phyloP scores from a whole-genome alignment of 2,888 invertebrate species.

The Serrognathus titanus region DNA sequence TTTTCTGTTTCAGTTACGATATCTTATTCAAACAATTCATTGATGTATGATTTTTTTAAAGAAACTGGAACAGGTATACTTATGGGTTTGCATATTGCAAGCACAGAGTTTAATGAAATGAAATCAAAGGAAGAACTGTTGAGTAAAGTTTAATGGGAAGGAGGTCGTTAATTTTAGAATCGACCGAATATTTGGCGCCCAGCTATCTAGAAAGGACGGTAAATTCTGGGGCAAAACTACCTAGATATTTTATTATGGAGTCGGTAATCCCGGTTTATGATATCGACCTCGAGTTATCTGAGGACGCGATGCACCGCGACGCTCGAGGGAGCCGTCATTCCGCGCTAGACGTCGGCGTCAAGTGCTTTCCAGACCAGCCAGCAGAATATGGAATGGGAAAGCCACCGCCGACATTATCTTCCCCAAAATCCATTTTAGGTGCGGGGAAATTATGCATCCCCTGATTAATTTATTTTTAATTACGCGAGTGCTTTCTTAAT shows the following conservation, averaged over 20 bases:
- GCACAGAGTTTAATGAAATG: too few species aligned
- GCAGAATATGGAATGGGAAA: background rate
- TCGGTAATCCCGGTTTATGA: slow-evolving; percentile 35
- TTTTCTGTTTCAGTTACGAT: too few species aligned
- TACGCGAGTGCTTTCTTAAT: background rate
- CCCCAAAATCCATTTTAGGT: background rate
- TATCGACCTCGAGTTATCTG: slow-evolving; percentile 36
- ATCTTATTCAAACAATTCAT: too few species aligned
- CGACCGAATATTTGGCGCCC: slow-evolving; percentile 16
- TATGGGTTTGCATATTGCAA: too few species aligned
- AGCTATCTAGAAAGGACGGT: slow-evolving; percentile 16
- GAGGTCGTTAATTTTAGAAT: background rate
- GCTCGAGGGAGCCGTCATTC: slow-evolving; percentile 33
- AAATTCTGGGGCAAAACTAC: slow-evolving; percentile 25
- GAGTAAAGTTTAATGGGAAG: too few species aligned
- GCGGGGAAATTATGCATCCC: background rate
- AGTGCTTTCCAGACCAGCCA: slow-evolving; percentile 17
- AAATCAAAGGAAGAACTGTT: too few species aligned
- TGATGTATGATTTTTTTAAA: too few species aligned
- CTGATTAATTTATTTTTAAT: slow-evolving; percentile 1
- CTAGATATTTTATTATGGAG: slow-evolving; percentile 33
- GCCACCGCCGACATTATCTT: background rate
- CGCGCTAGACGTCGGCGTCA: slow-evolving; percentile 29
- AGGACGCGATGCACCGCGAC: slow-evolving; percentile 30
- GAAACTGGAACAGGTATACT: too few species aligned